Evolutionary conservation across 1,140 invertebrate genomes (phyloP).

Genomic region (Macrosteles quadrilineatus): DNA sequence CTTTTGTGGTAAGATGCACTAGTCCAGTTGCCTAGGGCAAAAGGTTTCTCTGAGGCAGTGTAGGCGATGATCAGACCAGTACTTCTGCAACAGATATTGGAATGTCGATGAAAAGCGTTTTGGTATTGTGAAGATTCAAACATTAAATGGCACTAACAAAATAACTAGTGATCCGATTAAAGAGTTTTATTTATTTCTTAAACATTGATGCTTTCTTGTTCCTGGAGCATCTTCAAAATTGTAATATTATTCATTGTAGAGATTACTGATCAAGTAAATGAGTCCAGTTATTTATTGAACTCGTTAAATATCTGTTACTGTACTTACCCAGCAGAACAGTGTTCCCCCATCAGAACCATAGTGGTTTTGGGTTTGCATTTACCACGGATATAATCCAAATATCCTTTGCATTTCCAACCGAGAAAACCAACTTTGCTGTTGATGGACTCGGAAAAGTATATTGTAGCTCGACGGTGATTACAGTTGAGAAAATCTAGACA

Average conservation of each 20-base stretch:
- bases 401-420: constrained; percentile 65
- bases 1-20: neutral
- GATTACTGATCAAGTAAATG: too few relatives aligned
- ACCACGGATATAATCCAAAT: constrained; percentile 63
- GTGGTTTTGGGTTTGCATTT: constrained; percentile 53
- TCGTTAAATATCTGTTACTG: too few relatives aligned
- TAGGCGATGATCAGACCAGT: neutral
- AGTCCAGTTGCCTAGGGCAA: neutral
- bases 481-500: constrained; percentile 55
- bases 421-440: constrained; percentile 66
- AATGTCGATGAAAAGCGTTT: too few relatives aligned
- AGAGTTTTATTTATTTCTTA: too few relatives aligned
- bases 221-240: too few relatives aligned
- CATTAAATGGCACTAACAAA: too few relatives aligned
- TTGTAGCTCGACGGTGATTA: constrained; percentile 65
- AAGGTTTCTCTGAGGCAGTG: neutral
- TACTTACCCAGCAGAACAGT: constrained; percentile 40
- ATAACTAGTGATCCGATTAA: too few relatives aligned
- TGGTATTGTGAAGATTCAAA: too few relatives aligned
- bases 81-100: neutral
- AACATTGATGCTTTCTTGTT: too few relatives aligned
- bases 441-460: constrained; percentile 76
- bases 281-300: too few relatives aligned
- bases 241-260: too few relatives aligned
- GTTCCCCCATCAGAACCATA: constrained; percentile 42